Conservation (phyloP, 2,113 vertebrate genomes). For the Sminthopsis crassicaudata region DNA sequence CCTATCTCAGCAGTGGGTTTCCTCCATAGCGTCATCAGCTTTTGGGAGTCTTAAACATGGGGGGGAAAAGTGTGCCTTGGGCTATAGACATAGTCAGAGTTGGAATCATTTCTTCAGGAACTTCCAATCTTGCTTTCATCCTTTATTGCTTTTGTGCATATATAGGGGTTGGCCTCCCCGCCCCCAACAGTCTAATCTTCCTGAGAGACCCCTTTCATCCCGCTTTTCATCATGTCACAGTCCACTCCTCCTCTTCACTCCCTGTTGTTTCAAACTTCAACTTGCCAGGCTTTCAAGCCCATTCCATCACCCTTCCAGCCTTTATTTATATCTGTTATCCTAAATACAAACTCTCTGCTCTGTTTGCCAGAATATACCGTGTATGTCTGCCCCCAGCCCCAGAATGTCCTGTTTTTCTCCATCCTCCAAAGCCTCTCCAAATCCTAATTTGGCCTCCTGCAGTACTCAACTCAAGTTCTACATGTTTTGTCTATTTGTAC, state of each 20-base stretch:
- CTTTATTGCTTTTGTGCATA: background rate
- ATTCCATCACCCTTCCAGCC: background rate
- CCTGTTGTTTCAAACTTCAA: background rate
- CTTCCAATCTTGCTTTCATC: background rate
- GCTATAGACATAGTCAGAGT: background rate
- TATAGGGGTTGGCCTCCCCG: background rate
- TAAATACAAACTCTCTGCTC: background rate
- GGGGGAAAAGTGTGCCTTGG: background rate
- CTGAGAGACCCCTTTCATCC: background rate
- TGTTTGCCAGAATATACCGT: background rate
- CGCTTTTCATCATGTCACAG: background rate
- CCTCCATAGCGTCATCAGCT: background rate
- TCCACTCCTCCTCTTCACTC: background rate
- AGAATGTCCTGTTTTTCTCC: background rate
- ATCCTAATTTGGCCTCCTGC: background rate
- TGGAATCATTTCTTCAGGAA: background rate
- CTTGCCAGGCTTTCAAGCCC: background rate
- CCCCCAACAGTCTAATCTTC: background rate
- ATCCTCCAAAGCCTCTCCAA: background rate
- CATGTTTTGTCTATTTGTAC: too few species aligned
- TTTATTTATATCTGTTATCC: background rate
- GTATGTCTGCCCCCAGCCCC: background rate
- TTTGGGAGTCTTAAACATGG: background rate
- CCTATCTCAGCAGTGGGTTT: constrained; percentile 4
- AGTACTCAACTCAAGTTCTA: background rate